Evolutionary conservation across 2,797 vertebrate genomes (phyloP).

Genomic region (Halcyon smyrnensis): DNA sequence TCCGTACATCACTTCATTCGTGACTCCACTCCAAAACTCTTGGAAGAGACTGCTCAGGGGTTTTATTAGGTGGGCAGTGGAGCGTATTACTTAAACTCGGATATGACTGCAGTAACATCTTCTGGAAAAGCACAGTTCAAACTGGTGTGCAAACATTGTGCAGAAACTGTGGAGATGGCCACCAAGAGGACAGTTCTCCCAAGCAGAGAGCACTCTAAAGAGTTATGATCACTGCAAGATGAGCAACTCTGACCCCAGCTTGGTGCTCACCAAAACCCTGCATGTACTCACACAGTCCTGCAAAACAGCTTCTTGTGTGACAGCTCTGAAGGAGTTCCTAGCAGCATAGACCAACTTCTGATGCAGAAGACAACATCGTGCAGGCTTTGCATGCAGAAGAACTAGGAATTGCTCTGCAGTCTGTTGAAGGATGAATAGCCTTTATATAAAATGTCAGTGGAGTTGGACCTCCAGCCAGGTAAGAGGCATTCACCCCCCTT

Average conservation of each 20-base stretch:
- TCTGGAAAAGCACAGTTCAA: background rate
- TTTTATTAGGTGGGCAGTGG: background rate
- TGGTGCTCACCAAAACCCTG: background rate
- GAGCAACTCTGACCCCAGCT: background rate
- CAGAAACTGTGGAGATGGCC: background rate
- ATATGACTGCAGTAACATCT: background rate
- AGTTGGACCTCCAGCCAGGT: background rate
- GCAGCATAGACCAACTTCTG: background rate
- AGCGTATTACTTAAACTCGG: background rate
- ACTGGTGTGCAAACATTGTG: background rate
- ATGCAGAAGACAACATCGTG: background rate
- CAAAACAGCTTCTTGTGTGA: background rate
- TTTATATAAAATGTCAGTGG: background rate
- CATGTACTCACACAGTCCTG: background rate
- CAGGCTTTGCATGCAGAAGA: background rate
- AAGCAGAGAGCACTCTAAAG: background rate
- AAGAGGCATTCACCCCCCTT: background rate
- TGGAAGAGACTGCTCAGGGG: background rate
- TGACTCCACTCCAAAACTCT: background rate
- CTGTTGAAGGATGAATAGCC: background rate
- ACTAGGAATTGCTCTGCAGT: background rate
- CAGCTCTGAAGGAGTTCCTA: background rate
- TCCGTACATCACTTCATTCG: background rate
- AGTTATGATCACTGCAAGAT: background rate
- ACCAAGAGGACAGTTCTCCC: background rate